These are phyloP conservation scores for Drosophila tani DNA, from an alignment of 1,140 invertebrate species.

Conservation along the genomic window DNA sequence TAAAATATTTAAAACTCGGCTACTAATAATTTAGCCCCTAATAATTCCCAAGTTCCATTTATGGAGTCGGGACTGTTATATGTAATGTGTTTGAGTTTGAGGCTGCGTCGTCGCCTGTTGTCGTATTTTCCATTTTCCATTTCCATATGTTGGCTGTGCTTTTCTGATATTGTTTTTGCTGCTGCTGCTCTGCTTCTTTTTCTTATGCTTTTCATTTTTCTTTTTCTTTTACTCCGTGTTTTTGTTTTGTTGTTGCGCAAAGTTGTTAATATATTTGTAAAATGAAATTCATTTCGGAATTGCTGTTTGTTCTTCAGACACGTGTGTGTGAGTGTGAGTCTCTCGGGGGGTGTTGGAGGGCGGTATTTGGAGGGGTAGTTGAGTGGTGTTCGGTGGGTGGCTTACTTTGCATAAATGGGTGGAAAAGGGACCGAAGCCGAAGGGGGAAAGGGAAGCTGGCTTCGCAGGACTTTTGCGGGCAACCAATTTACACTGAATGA, in stretches of 20 bases:
- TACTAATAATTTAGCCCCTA: background rate
- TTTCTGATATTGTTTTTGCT: slow-evolving; percentile 52
- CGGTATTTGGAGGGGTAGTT: background rate
- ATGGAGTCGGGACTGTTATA: background rate
- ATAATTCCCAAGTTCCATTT: background rate
- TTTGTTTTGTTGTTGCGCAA: slow-evolving; percentile 63
- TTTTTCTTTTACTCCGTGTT: slow-evolving; percentile 24
- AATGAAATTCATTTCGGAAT: slow-evolving; percentile 84
- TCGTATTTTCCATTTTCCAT: slow-evolving; percentile 75
- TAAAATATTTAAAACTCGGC: background rate
- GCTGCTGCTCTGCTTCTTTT: slow-evolving; percentile 34
- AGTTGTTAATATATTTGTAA: slow-evolving; percentile 84
- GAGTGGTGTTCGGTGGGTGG: slow-evolving; percentile 4
- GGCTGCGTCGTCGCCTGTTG: slow-evolving; percentile 57
- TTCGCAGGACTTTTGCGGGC: slow-evolving; percentile 27
- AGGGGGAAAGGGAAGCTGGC: background rate
- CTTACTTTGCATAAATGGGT: slow-evolving; percentile 32
- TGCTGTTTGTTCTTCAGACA: slow-evolving; percentile 68
- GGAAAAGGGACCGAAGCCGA: background rate
- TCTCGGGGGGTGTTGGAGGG: background rate
- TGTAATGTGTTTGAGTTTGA: slow-evolving; percentile 41
- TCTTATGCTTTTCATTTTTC: slow-evolving; percentile 20
- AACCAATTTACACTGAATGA: slow-evolving; percentile 58
- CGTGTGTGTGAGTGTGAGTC: slow-evolving; percentile 16
- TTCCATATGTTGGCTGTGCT: slow-evolving; percentile 80